phyloP scores from a whole-genome alignment of 2,797 vertebrate genomes.

The Girardinus metallicus region DNA sequence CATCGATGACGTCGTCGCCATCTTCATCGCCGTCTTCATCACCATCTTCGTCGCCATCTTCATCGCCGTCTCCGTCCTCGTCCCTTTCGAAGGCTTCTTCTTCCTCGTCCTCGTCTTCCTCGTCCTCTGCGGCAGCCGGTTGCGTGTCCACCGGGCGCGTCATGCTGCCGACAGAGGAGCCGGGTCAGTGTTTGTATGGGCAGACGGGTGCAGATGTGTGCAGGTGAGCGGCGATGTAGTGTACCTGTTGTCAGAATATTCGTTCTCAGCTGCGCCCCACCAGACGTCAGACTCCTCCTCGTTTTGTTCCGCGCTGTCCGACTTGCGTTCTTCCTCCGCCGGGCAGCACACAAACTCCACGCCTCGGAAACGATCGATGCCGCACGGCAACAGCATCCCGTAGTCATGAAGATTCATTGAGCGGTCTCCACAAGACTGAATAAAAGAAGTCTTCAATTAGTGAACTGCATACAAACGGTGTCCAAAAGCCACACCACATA shows the following conservation, averaged over 20 bases:
- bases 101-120: constrained; percentile 84
- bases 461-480: constrained; percentile 1
- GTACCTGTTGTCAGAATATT: constrained; percentile 91
- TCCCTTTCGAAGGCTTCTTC: constrained; percentile 76
- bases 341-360: constrained; percentile 98
- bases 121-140: constrained; percentile 78
- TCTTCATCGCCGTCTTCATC: constrained; percentile 65
- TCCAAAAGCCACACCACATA: constrained; percentile 8
- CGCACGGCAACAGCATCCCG: constrained; percentile 96
- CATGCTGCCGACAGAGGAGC: constrained; percentile 75
- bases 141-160: constrained; percentile 77
- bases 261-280: constrained; percentile 94
- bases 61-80: constrained; percentile 73
- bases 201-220: neutral
- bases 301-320: constrained; percentile 86
- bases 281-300: constrained; percentile 95
- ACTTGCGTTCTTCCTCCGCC: constrained; percentile 83
- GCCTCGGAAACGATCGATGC: constrained; percentile 94
- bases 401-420: constrained; percentile 95
- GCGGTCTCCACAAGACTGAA: constrained; percentile 93
- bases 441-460: constrained; percentile 2
- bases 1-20: constrained; percentile 81
- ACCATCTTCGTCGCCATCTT: constrained; percentile 58
- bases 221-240: neutral
- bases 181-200: constrained; percentile 9